phyloP scores from a whole-genome alignment of 2,113 vertebrate genomes.

The Hepsetus odoe region DNA sequence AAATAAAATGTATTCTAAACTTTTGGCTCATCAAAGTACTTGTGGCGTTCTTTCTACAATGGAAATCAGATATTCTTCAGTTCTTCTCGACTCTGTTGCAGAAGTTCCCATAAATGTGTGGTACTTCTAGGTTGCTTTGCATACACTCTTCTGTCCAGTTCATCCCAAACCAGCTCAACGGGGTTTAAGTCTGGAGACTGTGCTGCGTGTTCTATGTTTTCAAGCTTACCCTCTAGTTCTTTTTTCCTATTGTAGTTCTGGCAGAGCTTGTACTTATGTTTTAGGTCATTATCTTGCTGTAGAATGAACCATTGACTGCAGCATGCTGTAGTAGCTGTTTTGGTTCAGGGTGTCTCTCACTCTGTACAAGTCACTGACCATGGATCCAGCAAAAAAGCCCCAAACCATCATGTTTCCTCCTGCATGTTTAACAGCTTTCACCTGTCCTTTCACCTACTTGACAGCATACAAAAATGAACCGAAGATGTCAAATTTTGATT shows the following conservation, averaged over 20 bases:
- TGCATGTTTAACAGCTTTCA: not conserved
- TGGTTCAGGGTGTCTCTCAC: conserved; percentile 28
- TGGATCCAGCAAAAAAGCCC: not conserved
- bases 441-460: not conserved
- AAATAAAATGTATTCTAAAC: too few species aligned
- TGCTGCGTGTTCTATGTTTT: too few species aligned
- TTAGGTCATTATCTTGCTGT: not conserved
- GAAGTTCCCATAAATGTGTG: conserved; percentile 18
- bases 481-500: too few species aligned
- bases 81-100: not conserved
- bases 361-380: conserved; percentile 6
- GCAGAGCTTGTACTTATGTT: too few species aligned
- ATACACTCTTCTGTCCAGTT: conserved; percentile 18
- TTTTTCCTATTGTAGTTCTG: too few species aligned
- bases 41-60: too few species aligned
- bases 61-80: not conserved
- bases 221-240: too few species aligned
- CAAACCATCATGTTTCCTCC: not conserved
- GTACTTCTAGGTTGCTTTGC: conserved; percentile 12
- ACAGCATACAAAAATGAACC: not conserved
- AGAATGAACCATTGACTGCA: not conserved
- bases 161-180: conserved; percentile 12
- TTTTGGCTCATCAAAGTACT: too few species aligned
- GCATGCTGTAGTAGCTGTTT: conserved; percentile 8
- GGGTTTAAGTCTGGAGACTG: not conserved